Evolutionary conservation across 2,797 vertebrate genomes (phyloP), one percentile per base, ranked within the genome.

Genomic region (Oryzias sinensis): DNA sequence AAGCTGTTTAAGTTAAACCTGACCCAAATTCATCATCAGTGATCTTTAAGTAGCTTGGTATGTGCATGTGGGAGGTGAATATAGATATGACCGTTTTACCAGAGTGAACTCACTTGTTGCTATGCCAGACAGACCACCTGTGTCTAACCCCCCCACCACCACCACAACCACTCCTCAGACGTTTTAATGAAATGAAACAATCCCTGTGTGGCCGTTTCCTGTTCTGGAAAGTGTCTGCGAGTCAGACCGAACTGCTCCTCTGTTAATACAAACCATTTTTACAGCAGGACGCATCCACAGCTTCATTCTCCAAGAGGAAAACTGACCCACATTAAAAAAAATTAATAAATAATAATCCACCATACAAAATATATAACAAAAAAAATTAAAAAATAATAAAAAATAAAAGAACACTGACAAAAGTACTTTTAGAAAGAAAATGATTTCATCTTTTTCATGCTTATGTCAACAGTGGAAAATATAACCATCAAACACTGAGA

Each of bases 111-210:
- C 50, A 57, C 54, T 70, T 76, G 70, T 74, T 57, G 72, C 50
- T 75, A 56, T 67, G 68, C 70, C 60, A 72, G 59, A 44, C 74
- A 73, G 72, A 73, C 79, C 41, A 62, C 48, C 64, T 54, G 43
- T 29, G 53, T 62, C 51, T 75, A 3, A 3, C 33, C 33, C 33
- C 33, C 11, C 9, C 27, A n/a, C n/a, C n/a, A n/a, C n/a, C 20
- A 22, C 9, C 27, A 7, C 33, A 9, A 33, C 33, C 33, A 37
- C 53, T 70, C 56, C 56, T 69, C 68, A 55, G 43, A 73, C 68
- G 59, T 77, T 74, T 77, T 60, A 76, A 70, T 77, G 67, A 79
- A 81, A 79, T 68, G 80, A 81, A 82, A 83, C 59, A 47, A 79
- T 79, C 79, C 57, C 77, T 49, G 24, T 65, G 64, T 56, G 52